Evolutionary conservation across 2,797 vertebrate species (phyloP).

Genomic region (Lacerta agilis): DNA sequence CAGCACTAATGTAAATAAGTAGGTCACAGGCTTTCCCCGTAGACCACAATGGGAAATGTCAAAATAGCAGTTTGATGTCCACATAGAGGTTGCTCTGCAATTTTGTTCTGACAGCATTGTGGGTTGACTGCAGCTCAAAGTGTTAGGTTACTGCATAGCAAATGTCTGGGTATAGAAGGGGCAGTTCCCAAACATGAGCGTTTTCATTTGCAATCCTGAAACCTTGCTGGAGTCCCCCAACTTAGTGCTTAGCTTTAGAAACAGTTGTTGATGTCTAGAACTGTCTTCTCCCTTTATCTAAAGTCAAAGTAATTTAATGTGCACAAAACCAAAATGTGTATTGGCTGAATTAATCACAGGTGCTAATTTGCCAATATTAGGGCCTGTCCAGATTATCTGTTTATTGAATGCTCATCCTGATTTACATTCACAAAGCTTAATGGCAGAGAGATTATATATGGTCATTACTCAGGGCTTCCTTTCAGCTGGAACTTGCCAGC

Average conservation of each 20-base stretch:
- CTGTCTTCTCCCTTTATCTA: neutral
- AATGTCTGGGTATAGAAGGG: neutral
- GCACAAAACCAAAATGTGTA: neutral
- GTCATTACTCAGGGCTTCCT: too few relatives aligned
- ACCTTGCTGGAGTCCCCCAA: neutral
- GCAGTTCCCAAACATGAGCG: constrained; percentile 9
- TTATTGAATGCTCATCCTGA: too few relatives aligned
- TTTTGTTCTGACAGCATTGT: constrained; percentile 27
- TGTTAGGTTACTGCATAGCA: neutral
- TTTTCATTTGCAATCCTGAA: neutral
- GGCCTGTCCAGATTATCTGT: too few relatives aligned
- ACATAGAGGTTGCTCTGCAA: neutral
- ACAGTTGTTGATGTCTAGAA: neutral
- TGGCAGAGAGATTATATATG: too few relatives aligned
- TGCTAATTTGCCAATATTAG: neutral
- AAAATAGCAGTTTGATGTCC: constrained; percentile 20
- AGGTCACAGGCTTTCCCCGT: constrained; percentile 27
- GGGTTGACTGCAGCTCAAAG: constrained; percentile 5
- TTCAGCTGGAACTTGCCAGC: too few relatives aligned
- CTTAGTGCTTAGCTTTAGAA: neutral
- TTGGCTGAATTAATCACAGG: neutral
- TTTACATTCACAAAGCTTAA: too few relatives aligned
- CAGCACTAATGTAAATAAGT: constrained; percentile 32
- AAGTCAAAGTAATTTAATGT: neutral
- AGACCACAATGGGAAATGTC: neutral